Evolutionary conservation across 2,113 vertebrate genomes (phyloP).

Genomic region (Oncorhynchus nerka): DNA sequence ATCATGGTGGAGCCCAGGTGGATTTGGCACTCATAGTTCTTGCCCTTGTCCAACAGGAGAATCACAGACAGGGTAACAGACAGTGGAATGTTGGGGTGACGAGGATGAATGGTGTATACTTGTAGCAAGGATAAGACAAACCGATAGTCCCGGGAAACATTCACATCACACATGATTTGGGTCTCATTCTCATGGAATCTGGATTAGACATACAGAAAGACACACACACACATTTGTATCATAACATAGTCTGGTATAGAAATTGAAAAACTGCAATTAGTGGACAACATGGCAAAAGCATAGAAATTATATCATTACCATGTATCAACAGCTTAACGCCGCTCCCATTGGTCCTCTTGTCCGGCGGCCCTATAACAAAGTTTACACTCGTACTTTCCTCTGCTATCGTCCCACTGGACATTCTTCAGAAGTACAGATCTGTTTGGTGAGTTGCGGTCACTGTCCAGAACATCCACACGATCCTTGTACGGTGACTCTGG

Average conservation of each 20-base stretch:
- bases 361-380: slow-evolving; percentile 11
- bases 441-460: neutral
- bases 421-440: slow-evolving; percentile 42
- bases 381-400: slow-evolving; percentile 54
- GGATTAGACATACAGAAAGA: slow-evolving; percentile 23
- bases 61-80: slow-evolving; percentile 4
- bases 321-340: slow-evolving; percentile 40
- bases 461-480: slow-evolving; percentile 33
- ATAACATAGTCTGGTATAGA: neutral
- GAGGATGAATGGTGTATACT: no score
- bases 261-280: neutral
- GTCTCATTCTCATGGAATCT: slow-evolving; percentile 35
- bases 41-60: neutral
- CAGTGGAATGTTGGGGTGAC: slow-evolving; percentile 1
- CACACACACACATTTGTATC: neutral
- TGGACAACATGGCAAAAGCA: neutral
- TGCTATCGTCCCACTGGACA: slow-evolving; percentile 45
- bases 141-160: slow-evolving; percentile 11
- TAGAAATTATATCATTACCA: slow-evolving; percentile 41
- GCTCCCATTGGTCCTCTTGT: slow-evolving; percentile 20
- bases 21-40: slow-evolving; percentile 54
- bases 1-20: slow-evolving; percentile 25
- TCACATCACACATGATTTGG: slow-evolving; percentile 46
- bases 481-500: neutral
- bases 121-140: slow-evolving; percentile 36